Percentiles rank a stretch among this genome's conserved stretches.
Conservation (phyloP, 64 coral and sea anemone genomes). For the Hydrozoanthus tunicans region DNA sequence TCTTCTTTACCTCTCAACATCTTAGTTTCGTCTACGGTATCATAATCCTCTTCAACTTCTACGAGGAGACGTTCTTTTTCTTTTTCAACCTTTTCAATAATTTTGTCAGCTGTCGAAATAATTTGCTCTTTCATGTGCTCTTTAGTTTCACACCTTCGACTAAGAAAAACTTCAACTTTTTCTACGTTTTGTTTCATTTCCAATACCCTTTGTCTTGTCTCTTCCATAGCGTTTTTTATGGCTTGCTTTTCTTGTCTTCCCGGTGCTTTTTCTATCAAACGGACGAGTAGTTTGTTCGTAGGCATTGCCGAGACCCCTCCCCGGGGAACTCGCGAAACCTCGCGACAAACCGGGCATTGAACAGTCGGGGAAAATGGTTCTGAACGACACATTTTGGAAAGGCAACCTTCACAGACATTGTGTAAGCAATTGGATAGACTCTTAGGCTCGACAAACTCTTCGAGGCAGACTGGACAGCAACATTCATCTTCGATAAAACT, state of each 20-base stretch:
- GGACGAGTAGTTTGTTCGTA: constrained; percentile 74
- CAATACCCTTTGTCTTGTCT: constrained; percentile 28
- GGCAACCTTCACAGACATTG: constrained; percentile 76
- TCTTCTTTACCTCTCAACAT: constrained; percentile 32
- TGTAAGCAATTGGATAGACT: constrained; percentile 71
- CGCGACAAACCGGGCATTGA: constrained; percentile 79
- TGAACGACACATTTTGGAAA: constrained; percentile 55
- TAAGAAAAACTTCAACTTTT: constrained; percentile 44
- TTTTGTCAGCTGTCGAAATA: constrained; percentile 47
- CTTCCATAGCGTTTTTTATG: constrained; percentile 67
- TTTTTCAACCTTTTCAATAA: constrained; percentile 43
- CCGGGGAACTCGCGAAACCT: constrained; percentile 45
- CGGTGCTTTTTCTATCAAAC: constrained; percentile 70
- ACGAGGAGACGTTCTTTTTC: constrained; percentile 52
- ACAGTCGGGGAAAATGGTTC: constrained; percentile 2
- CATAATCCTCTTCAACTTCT: constrained; percentile 41
- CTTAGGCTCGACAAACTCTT: constrained; percentile 80
- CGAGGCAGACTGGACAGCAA: constrained; percentile 82
- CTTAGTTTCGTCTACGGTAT: neutral
- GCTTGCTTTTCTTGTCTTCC: constrained; percentile 74
- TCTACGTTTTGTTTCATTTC: constrained; percentile 42
- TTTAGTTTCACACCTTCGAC: constrained; percentile 21
- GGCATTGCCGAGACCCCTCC: constrained; percentile 66
- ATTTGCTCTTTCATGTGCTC: constrained; percentile 53
- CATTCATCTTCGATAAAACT: constrained; percentile 65